Evolutionary conservation across 2,113 vertebrate genomes (phyloP).

Genomic region (Paramisgurnus dabryanus): DNA sequence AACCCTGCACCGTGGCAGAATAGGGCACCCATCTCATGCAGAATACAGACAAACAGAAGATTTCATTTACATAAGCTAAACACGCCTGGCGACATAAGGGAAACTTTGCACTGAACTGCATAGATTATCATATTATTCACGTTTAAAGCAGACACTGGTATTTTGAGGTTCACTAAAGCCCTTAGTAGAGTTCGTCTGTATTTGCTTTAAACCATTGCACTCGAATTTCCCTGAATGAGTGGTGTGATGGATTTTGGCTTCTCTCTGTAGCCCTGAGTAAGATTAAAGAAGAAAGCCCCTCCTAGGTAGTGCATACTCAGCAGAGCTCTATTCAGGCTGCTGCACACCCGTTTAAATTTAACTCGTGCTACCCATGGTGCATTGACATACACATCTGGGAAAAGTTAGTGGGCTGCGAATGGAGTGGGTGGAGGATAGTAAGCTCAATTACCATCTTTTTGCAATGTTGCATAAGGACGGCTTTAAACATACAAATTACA

Average conservation of each 20-base stretch:
- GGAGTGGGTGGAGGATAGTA: constrained; percentile 47
- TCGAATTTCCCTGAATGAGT: constrained; percentile 24
- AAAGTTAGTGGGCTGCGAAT: constrained; percentile 61
- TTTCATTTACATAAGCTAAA: background rate
- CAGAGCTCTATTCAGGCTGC: constrained; percentile 38
- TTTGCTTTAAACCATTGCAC: constrained; percentile 14
- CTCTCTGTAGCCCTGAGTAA: constrained; percentile 20
- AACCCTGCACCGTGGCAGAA: background rate
- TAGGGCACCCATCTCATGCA: background rate
- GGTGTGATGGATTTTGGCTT: constrained; percentile 5
- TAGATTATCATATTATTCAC: background rate
- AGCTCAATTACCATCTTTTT: constrained; percentile 40
- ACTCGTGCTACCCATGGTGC: constrained; percentile 50
- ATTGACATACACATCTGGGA: constrained; percentile 75
- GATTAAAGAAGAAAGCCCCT: constrained; percentile 25
- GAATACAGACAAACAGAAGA: background rate
- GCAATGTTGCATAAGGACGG: constrained; percentile 16
- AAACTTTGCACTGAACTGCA: background rate
- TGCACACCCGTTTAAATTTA: constrained; percentile 43
- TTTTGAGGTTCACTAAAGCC: background rate
- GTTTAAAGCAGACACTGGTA: constrained; percentile 18
- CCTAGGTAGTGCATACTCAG: constrained; percentile 48
- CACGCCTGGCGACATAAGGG: background rate
- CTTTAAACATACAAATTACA: constrained; percentile 1
- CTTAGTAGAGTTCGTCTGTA: constrained; percentile 5